phyloP scores from a whole-genome alignment of 2,888 invertebrate genomes.

The Protodeltote pygarga region DNA sequence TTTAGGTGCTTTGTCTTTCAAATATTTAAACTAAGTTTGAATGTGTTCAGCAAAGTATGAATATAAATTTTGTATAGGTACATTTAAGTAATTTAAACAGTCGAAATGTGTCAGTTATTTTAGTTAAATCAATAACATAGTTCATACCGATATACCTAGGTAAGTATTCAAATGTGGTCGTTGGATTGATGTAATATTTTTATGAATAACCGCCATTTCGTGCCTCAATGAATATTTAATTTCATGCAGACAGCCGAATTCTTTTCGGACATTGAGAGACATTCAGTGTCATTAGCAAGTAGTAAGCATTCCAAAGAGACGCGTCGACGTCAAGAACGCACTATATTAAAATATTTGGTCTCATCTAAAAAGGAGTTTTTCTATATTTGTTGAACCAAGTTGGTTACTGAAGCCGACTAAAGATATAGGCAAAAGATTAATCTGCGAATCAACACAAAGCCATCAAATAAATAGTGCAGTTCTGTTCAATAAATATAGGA shows the following conservation, averaged over 20 bases:
- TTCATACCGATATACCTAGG: too few relatives aligned
- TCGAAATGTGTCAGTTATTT: slow-evolving; percentile 10
- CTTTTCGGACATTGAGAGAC: slow-evolving; percentile 65
- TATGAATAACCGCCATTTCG: slow-evolving; percentile 54
- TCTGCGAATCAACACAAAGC: slow-evolving; percentile 1
- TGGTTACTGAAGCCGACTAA: too few relatives aligned
- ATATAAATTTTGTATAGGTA: slow-evolving; percentile 12
- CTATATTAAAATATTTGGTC: slow-evolving; percentile 63
- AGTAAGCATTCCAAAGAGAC: slow-evolving; percentile 69
- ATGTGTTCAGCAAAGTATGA: neutral
- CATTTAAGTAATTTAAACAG: slow-evolving; percentile 5
- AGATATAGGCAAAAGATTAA: neutral
- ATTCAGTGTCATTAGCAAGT: slow-evolving; percentile 74
- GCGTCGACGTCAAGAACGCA: slow-evolving; percentile 59
- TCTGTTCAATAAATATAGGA: slow-evolving; percentile 3
- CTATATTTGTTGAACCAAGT: too few relatives aligned
- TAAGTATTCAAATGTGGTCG: slow-evolving; percentile 5
- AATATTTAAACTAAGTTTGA: slow-evolving; percentile 6
- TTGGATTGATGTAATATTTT: slow-evolving; percentile 1
- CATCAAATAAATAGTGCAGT: slow-evolving; percentile 1
- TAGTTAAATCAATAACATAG: slow-evolving; percentile 29
- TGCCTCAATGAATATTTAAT: slow-evolving; percentile 69
- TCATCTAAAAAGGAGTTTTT: slow-evolving; percentile 9
- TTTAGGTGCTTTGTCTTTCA: neutral
- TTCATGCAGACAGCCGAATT: slow-evolving; percentile 66